Base-by-base conservation (phyloP, 1,140 invertebrate genomes). In the Mamestra configurata region DNA sequence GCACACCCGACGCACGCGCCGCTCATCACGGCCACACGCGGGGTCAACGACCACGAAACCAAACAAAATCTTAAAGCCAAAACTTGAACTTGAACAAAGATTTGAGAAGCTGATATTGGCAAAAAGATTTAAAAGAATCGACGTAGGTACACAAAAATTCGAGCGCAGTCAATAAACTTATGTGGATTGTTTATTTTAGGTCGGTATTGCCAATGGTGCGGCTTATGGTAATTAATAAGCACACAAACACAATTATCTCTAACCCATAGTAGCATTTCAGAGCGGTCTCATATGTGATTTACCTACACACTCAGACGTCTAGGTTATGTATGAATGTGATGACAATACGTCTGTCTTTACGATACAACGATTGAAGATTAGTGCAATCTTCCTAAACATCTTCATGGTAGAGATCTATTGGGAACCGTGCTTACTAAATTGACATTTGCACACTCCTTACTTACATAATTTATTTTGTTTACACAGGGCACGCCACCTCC, bases 21-120 rank as follows among this genome's bases (percentile, higher is more conserved):
- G 15, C 71, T 13, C 68, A 49, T 55, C 46, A 24, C 70, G 20
- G 13, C 35, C 59, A 22, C 72, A 53, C 46, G 79, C 80, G 64
- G 80, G 91, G 89, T 91, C 88, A 81, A 84, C 79, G 89, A 88
- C 90, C 89, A 86, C 81, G 82, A 84, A 84, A 87, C 76, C 85
- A 88, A 90, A 76, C 55, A 64, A 46, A 51, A 61, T 76, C 72
- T 61, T 76, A 76, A 46, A 64, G 57, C 37, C 73, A 31, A 64
- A 76, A 76, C 57, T 76, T 73, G 71, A 73, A 73, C 31, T 59
- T 76, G 22, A 49, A 76, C 57, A 76, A 64, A 76, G 55, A 76
- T 76, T 64, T 59, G 15, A 46, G 53, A 18, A 20, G 27, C 31
- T 40, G 71, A 57, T 73, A 57, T 73, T 40, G 20, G 18, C 35